These are phyloP conservation scores for Rynchops niger DNA, from an alignment of 2,113 vertebrate species.

Conservation along the genomic window DNA sequence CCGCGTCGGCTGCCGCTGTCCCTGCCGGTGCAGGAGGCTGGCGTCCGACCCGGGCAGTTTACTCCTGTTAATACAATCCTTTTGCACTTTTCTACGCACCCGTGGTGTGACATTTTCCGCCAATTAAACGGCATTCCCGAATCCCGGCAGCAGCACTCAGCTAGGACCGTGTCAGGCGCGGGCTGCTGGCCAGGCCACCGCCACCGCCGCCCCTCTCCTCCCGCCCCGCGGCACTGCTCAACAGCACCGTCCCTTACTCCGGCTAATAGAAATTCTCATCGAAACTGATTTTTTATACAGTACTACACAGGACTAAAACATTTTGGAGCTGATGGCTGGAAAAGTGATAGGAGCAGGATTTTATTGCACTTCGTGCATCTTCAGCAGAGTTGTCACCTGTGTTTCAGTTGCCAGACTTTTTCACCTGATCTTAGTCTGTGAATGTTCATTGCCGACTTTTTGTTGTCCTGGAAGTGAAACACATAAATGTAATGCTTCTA, in stretches of 20 bases:
- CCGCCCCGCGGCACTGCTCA: fast-evolving
- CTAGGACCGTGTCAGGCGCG: fast-evolving
- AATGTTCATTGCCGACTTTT: neutral
- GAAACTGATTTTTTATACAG: neutral
- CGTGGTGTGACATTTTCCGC: neutral
- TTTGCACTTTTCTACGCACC: neutral
- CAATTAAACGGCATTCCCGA: neutral
- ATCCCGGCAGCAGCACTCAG: neutral
- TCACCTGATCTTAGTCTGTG: neutral
- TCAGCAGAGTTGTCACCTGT: too few relatives aligned
- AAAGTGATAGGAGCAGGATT: neutral
- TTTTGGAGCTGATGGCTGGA: neutral
- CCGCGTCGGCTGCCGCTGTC: fast-evolving
- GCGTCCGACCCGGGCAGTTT: neutral
- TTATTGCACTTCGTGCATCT: neutral
- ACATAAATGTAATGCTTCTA: fast-evolving
- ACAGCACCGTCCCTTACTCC: fast-evolving
- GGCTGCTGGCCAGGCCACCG: neutral
- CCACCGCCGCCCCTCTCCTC: too few relatives aligned
- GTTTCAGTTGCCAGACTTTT: neutral
- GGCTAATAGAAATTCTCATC: neutral
- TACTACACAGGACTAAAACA: neutral
- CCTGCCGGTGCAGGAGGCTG: neutral
- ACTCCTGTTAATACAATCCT: neutral
- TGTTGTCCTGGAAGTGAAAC: neutral